A percentile compares a stretch with the other conserved stretches of the same genome.
Evolutionary conservation across 2,888 invertebrate species (phyloP).

Genomic region (Trisateles emortualis): DNA sequence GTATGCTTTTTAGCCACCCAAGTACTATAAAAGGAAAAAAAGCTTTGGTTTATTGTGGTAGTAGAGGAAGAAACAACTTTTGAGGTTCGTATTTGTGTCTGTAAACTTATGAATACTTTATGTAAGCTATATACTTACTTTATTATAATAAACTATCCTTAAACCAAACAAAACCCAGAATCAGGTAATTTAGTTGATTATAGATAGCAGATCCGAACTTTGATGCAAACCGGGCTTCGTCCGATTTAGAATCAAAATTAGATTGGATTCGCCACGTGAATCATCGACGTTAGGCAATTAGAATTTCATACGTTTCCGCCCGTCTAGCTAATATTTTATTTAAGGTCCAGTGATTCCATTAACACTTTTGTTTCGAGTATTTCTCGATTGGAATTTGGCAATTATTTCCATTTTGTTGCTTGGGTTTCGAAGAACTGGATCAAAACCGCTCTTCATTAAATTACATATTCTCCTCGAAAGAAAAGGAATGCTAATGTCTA

Average conservation of each 20-base stretch:
- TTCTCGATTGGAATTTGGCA: constrained; percentile 5
- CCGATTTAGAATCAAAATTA: constrained; percentile 58
- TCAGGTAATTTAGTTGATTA: neutral
- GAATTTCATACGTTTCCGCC: constrained; percentile 63
- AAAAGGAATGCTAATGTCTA: neutral
- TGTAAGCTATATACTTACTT: too few relatives aligned
- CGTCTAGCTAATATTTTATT: constrained; percentile 43
- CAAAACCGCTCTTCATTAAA: neutral
- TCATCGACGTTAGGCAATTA: constrained; percentile 59
- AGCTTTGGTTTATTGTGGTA: too few relatives aligned
- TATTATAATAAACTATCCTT: too few relatives aligned
- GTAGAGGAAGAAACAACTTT: too few relatives aligned
- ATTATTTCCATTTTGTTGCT: neutral
- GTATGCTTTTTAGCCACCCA: too few relatives aligned
- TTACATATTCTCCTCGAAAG: neutral
- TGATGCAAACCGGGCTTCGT: constrained; percentile 50
- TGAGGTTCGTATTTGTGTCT: too few relatives aligned
- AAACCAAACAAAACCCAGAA: neutral
- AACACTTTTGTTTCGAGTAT: constrained; percentile 20
- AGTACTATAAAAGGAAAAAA: too few relatives aligned
- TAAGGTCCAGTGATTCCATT: constrained; percentile 34
- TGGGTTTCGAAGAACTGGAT: neutral
- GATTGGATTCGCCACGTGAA: constrained; percentile 58
- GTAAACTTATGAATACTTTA: neutral
- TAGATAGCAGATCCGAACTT: constrained; percentile 8